Evolutionary conservation across 2,888 invertebrate species (phyloP), one percentile per base, ranked within the genome.

Genomic region (Hanleya hanleyi): DNA sequence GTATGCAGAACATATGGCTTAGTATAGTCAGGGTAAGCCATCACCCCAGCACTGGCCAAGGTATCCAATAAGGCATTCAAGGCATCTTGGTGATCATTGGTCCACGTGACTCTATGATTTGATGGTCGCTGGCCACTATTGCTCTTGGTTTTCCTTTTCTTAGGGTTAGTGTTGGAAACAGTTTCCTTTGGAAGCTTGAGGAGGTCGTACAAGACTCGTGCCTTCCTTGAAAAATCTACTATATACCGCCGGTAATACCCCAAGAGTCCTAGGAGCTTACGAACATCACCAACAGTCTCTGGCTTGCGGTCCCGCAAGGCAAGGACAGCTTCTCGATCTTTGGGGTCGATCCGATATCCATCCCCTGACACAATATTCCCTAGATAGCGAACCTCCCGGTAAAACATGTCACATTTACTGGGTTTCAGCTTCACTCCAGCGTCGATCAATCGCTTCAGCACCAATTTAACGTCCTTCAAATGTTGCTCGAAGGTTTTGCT

Each of bases 1-100:
- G 47, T 70, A 18, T 70, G 65, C 5, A 70, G 47, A 22, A 70
- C 36, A 66, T 35, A 70, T n/a, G 33, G 33, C 32, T 36, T 35
- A 9, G 29, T 32, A 12, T 50, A 66, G 51, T 49, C 41, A 3
- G 38, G 71, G 15, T 41, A 71, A 12, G 47, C 22, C 65, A 70
- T 64, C 4, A 70, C 18, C 33, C n/a, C 49, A 9, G 33, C 12
- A 32, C 49, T 6, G 15, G 29, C n/a, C 12, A 70, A 35, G 15
- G 15, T 29, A 18, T 64, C 47, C 3, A 65, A 65, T 6, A 64
- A 26, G 3, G 22, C 1, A 3, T 64, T 33, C 33, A 71, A 33
- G 5, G 38, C 36, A n/a, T 29, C 12, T 36, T 71, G 71, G 35
- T 71, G 71, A 15, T 35, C 37, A 36, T 35, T 37, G 7, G 37